Evolutionary conservation across 2,888 invertebrate species (phyloP).

Genomic region (Drosophila algonquin): DNA sequence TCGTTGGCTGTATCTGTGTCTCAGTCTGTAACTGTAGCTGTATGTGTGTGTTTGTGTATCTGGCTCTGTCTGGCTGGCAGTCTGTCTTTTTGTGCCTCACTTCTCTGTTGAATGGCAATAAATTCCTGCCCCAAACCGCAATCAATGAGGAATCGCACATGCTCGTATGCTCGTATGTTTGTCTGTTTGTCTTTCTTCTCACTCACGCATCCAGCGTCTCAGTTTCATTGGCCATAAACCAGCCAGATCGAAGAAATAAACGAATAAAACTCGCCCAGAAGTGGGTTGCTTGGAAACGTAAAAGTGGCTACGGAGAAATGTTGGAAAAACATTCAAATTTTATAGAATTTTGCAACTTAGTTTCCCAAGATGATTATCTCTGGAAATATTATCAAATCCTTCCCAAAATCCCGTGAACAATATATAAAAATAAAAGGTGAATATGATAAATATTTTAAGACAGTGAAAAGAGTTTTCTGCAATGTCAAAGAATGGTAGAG

Average conservation of each 20-base stretch:
- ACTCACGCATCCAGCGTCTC: conserved; percentile 3
- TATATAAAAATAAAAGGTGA: too few species aligned
- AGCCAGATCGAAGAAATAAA: not conserved
- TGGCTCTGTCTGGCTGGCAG: too few species aligned
- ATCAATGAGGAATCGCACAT: conserved; percentile 25
- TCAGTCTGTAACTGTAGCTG: not conserved
- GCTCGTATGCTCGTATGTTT: conserved; percentile 17
- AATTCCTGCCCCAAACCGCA: conserved; percentile 28
- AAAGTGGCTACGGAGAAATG: not conserved
- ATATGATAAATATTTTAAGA: not conserved
- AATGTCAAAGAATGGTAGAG: too few species aligned
- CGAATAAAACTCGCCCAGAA: conserved; percentile 6
- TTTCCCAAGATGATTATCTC: not conserved
- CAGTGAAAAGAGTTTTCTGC: not conserved
- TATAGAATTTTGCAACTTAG: not conserved
- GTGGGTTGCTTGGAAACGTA: not conserved
- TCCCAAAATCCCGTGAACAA: too few species aligned
- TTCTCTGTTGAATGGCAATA: conserved; percentile 22
- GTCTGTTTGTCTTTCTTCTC: not conserved
- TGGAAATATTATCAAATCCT: too few species aligned
- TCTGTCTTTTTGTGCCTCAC: conserved; percentile 1
- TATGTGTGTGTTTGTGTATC: not conserved
- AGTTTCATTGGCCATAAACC: conserved; percentile 17
- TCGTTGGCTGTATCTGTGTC: conserved; percentile 29
- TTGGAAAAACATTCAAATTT: not conserved